A percentile compares a stretch with the other conserved stretches of the same genome.
Conservation (phyloP, 2,888 invertebrate genomes). For the Gymnocheta viridis region DNA sequence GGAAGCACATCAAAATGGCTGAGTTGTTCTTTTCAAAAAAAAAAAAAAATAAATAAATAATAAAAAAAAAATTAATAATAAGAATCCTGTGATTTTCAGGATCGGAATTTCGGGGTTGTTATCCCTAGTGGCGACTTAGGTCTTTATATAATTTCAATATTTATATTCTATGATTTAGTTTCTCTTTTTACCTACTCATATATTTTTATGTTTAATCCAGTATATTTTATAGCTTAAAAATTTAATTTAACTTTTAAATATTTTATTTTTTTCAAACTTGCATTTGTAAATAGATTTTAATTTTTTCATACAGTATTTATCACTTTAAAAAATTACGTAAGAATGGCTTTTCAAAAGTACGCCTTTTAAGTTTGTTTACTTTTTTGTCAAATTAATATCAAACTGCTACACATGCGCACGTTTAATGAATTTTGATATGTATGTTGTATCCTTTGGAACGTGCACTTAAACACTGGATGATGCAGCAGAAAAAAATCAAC, state of each 20-base stretch:
- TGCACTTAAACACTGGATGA: slow-evolving; percentile 79
- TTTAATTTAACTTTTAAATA: background rate
- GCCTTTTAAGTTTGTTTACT: slow-evolving; percentile 2
- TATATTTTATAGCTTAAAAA: background rate
- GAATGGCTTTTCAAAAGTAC: background rate
- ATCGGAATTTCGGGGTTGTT: no score
- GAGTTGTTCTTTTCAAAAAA: no score
- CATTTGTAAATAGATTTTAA: background rate
- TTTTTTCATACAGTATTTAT: no score
- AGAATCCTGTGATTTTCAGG: no score
- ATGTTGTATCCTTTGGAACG: slow-evolving; percentile 81
- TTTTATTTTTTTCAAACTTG: background rate
- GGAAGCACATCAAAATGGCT: no score
- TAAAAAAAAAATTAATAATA: no score
- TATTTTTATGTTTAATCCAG: background rate
- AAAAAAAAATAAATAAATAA: no score
- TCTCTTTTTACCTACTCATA: slow-evolving; percentile 27
- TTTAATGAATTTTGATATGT: slow-evolving; percentile 48
- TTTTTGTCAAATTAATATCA: background rate
- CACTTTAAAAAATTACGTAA: background rate
- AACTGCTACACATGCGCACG: slow-evolving; percentile 67
- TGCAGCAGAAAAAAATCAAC: slow-evolving; percentile 77
- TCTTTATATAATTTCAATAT: no score
- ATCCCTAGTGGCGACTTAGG: no score
- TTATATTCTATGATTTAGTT: background rate